Evolutionary conservation across 1,140 invertebrate genomes (phyloP), one percentile per base, ranked within the genome.

Genomic region (Nasonia longicornis): DNA sequence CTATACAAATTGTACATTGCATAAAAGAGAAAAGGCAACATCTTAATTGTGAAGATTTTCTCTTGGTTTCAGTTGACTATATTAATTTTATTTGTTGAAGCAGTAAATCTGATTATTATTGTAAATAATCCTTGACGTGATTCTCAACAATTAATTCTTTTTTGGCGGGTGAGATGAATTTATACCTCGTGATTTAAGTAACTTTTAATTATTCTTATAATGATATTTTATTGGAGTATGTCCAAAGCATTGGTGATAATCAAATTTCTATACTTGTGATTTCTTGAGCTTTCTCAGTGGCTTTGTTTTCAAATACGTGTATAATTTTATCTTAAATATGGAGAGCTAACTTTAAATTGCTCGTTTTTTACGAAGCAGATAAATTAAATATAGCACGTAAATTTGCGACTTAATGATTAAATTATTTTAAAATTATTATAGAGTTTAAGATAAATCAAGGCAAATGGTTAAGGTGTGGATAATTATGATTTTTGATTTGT

Each of bases 221-320:
- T 58, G 52, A 67, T 11, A 69, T 52, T 71, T 81, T 64, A 71
- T 70, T n/a, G 26, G 66, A 71, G 22, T 69, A 70, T 29, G 6
- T 80, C 20, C n/a, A 67, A 75, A 48, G 31, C 3, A 70, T 75
- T 75, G 26, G 42, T 75, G n/a, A 74, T 75, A 35, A 80, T 80
- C 71, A 80, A 80, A 80, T 80, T 80, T 42, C 38, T 75, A 75
- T 80, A 80, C 64, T 75, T 48, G 63, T 80, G 79, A 80, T 80
- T 80, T 80, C 38, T 80, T 75, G 7, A 80, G 11, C 63, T 22
- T 31, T 72, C 66, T 80, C 31, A 38, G n/a, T 70, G 2, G 35
- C 16, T 10, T 78, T 31, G 22, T 78, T 71, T 71, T 52, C 29
- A 26, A 35, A 70, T 35, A 10, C 29, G 52, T 69, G 26, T 29